Percentiles rank a stretch among this genome's conserved stretches.
phyloP scores from a whole-genome alignment of 2,797 vertebrate species.

The Otus scops region DNA sequence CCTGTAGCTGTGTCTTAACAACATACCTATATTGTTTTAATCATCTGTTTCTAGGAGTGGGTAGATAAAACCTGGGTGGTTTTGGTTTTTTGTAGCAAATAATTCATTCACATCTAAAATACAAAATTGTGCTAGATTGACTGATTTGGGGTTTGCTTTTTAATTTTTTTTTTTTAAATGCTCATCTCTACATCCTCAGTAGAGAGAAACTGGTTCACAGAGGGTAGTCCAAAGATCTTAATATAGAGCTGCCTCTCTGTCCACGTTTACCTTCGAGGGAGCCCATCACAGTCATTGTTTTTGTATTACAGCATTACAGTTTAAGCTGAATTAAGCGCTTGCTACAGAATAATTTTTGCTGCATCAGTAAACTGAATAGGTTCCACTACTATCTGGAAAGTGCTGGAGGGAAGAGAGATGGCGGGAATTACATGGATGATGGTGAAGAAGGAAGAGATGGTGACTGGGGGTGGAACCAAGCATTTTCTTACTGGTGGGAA shows the following conservation, averaged over 20 bases:
- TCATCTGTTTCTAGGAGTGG: not conserved
- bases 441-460: not conserved
- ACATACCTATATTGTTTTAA: not conserved
- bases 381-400: not conserved
- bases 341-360: not conserved
- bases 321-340: not conserved
- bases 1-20: not conserved
- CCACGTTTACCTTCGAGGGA: not conserved
- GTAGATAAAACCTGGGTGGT: not conserved
- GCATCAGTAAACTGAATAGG: not conserved
- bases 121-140: rapidly evolving
- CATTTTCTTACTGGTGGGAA: not conserved
- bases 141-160: not conserved
- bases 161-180: not conserved
- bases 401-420: not conserved
- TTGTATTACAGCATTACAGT: not conserved
- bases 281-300: not conserved
- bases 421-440: not conserved
- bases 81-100: not conserved
- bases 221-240: not conserved
- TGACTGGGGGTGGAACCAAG: not conserved
- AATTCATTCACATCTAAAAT: not conserved
- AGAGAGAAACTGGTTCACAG: not conserved
- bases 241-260: not conserved
- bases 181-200: not conserved